A percentile compares a stretch with the other conserved stretches of the same genome.
Evolutionary conservation across 2,113 vertebrate species (phyloP).

Genomic region (Ciconia boyciana): DNA sequence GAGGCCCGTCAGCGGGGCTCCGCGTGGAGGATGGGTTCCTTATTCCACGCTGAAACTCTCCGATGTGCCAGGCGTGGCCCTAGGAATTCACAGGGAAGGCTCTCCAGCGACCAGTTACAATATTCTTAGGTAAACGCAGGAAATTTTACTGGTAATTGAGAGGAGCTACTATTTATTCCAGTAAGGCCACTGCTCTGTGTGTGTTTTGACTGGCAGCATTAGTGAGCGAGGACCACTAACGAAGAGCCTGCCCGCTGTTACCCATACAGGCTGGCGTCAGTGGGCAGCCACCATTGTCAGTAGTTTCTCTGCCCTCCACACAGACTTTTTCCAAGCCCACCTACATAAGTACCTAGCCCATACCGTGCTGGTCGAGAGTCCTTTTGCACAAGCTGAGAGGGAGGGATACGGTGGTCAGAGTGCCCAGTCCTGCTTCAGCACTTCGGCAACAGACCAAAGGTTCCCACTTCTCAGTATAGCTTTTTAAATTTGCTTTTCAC

Average conservation of each 20-base stretch:
- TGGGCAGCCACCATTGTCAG: fast-evolving
- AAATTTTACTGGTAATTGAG: neutral
- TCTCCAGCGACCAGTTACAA: neutral
- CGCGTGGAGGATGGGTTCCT: neutral
- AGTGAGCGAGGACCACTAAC: fast-evolving
- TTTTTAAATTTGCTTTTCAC: neutral
- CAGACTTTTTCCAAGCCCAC: fast-evolving
- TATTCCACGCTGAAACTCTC: neutral
- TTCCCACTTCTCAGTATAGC: neutral
- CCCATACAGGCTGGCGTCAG: fast-evolving
- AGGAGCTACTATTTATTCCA: neutral
- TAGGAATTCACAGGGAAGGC: neutral
- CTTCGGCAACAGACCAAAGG: fast-evolving
- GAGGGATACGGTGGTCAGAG: neutral
- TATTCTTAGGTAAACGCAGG: neutral
- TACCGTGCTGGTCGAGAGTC: fast-evolving
- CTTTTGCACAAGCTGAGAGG: neutral
- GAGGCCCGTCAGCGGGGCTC: neutral
- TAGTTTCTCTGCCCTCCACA: neutral
- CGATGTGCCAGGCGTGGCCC: neutral
- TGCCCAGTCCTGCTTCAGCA: neutral
- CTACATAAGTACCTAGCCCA: neutral
- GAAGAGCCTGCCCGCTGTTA: neutral
- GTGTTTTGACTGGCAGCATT: neutral
- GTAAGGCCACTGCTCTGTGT: neutral